Conservation (phyloP, 2,797 vertebrate genomes). For the Channa striata region DNA sequence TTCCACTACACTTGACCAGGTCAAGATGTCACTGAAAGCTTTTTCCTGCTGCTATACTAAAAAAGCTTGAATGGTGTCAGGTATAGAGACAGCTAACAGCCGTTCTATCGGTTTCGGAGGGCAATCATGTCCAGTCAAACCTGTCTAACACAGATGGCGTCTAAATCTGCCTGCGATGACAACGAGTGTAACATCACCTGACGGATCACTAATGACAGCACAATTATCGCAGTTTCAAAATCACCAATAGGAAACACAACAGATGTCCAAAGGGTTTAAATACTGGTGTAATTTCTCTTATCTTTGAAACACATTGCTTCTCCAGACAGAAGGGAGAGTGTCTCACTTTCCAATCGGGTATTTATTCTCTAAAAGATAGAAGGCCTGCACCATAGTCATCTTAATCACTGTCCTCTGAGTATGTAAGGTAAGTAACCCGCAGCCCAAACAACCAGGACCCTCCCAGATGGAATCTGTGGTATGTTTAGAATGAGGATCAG, state of each 20-base stretch:
- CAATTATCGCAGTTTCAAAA: not conserved
- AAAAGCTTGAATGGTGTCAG: conserved; percentile 26
- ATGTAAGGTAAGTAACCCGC: too few relatives aligned
- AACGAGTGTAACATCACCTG: conserved; percentile 7
- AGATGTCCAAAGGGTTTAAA: too few relatives aligned
- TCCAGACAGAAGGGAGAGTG: too few relatives aligned
- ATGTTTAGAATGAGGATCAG: too few relatives aligned
- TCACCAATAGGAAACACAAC: too few relatives aligned
- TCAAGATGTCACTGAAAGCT: conserved; percentile 6
- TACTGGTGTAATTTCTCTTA: too few relatives aligned
- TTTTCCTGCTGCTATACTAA: conserved; percentile 3
- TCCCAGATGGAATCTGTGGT: too few relatives aligned
- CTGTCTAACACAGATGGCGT: conserved; percentile 19
- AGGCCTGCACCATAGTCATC: too few relatives aligned
- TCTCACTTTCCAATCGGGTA: too few relatives aligned
- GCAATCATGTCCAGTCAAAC: conserved; percentile 26
- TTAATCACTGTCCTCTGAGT: too few relatives aligned
- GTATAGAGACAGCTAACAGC: not conserved
- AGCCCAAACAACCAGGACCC: too few relatives aligned
- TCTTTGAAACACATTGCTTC: not conserved
- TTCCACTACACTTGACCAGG: conserved; percentile 9
- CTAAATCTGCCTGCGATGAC: conserved; percentile 18
- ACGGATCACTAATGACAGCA: conserved; percentile 23
- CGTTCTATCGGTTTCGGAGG: conserved; percentile 20
- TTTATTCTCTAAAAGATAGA: too few relatives aligned